A percentile compares a stretch with the other conserved stretches of the same genome.
phyloP scores from a whole-genome alignment of 2,113 vertebrate genomes.

The Muscicapa adusta region DNA sequence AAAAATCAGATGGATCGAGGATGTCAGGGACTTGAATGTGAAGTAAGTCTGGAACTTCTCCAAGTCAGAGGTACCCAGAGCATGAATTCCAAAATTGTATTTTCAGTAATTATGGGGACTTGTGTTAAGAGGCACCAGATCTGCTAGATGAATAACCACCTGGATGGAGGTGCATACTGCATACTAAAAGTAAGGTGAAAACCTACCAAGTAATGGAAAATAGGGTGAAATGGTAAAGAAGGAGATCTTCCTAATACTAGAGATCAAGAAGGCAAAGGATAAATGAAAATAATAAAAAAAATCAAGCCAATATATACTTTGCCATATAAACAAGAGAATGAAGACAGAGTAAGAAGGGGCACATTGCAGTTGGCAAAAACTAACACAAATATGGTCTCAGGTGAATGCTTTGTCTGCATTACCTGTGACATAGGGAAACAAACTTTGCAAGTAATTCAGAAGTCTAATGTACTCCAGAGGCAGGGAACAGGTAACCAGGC shows the following conservation, averaged over 20 bases:
- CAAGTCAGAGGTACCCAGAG: neutral
- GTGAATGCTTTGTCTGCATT: neutral
- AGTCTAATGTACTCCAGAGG: neutral
- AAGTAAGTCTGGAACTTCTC: neutral
- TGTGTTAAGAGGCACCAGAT: neutral
- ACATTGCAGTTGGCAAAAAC: neutral
- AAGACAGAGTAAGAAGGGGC: neutral
- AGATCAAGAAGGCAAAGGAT: neutral
- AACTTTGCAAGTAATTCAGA: neutral
- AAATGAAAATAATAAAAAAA: neutral
- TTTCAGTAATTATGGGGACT: neutral
- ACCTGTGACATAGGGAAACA: neutral
- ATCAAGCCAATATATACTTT: neutral
- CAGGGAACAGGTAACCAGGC: neutral
- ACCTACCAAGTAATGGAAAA: neutral
- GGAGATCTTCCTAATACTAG: neutral
- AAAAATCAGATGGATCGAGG: neutral
- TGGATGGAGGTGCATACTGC: neutral
- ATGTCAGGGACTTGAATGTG: neutral
- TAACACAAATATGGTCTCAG: neutral
- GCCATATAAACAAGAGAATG: neutral
- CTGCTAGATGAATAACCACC: neutral
- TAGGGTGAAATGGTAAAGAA: neutral
- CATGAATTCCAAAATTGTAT: neutral
- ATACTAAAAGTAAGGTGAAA: neutral